phyloP scores from a whole-genome alignment of 30 jellyfish, hydroid and myxozoan genomes.

The Hydra vulgaris region DNA sequence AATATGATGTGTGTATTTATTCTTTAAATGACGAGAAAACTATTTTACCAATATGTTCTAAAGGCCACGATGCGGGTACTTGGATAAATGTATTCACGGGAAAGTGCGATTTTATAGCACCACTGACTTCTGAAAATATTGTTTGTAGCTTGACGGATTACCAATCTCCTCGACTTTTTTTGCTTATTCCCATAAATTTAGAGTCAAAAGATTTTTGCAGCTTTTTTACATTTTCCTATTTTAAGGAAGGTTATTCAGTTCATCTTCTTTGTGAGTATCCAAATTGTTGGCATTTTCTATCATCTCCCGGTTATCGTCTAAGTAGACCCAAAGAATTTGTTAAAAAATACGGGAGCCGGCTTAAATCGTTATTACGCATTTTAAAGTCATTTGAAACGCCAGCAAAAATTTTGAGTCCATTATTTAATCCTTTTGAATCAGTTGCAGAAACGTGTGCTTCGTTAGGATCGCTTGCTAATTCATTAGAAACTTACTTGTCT shows the following conservation, averaged over 20 bases:
- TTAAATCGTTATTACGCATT: conserved; percentile 16
- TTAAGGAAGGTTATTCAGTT: conserved; percentile 30
- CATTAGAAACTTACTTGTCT: background rate
- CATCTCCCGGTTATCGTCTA: conserved; percentile 32
- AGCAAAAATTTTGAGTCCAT: conserved; percentile 2
- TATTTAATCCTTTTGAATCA: conserved; percentile 5
- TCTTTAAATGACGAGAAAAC: conserved; percentile 7
- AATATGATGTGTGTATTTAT: conserved; percentile 4
- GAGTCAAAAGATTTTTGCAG: conserved; percentile 11
- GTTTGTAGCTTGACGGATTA: conserved; percentile 14
- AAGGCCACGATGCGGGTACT: conserved; percentile 20
- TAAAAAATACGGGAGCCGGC: conserved; percentile 32
- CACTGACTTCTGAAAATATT: conserved; percentile 12
- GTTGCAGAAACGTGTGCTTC: conserved; percentile 18
- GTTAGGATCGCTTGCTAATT: background rate
- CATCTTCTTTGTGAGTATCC: conserved; percentile 33
- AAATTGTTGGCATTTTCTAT: conserved; percentile 33
- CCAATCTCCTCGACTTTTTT: conserved; percentile 24
- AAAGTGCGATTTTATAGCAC: conserved; percentile 4
- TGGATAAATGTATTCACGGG: conserved; percentile 24
- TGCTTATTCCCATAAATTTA: conserved; percentile 21
- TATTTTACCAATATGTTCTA: conserved; percentile 20
- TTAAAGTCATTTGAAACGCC: conserved; percentile 24
- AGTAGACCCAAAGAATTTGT: conserved; percentile 28
- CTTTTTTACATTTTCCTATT: conserved; percentile 17